These are phyloP conservation scores for Amblyraja radiata DNA, from an alignment of 2,797 vertebrate species.

Conservation along the genomic window DNA sequence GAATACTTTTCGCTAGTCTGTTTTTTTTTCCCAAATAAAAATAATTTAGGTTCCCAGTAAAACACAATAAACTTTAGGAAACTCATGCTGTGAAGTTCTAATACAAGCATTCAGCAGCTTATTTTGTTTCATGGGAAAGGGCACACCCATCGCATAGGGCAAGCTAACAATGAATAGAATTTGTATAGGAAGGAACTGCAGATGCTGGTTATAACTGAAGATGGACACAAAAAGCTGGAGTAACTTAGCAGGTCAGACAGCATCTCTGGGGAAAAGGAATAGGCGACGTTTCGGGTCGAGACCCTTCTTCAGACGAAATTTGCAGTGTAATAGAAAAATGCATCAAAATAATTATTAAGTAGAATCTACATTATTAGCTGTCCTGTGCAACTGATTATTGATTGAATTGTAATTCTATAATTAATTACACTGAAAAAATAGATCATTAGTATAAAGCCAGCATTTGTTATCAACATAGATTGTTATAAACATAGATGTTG, in stretches of 20 bases:
- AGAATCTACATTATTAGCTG: too few species aligned
- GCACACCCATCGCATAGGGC: not conserved
- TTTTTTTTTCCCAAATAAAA: conserved; percentile 32
- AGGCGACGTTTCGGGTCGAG: too few species aligned
- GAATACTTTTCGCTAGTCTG: not conserved
- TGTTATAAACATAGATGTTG: not conserved
- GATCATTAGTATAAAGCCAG: not conserved
- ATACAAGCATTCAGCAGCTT: not conserved
- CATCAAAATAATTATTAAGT: not conserved
- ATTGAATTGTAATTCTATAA: not conserved
- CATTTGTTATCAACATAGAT: not conserved
- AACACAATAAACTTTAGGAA: not conserved
- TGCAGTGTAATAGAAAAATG: not conserved
- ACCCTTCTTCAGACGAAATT: too few species aligned
- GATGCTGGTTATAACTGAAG: too few species aligned
- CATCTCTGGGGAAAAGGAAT: too few species aligned
- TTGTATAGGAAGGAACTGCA: too few species aligned
- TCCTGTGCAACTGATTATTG: not conserved
- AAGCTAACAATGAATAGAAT: not conserved
- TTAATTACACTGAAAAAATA: not conserved
- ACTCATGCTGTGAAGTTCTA: conserved; percentile 22
- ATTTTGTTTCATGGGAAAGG: not conserved
- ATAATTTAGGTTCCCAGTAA: not conserved
- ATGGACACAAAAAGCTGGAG: too few species aligned
- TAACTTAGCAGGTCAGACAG: too few species aligned